phyloP scores from a whole-genome alignment of 2,888 invertebrate genomes.

The Tenthredo scrophulariae region DNA sequence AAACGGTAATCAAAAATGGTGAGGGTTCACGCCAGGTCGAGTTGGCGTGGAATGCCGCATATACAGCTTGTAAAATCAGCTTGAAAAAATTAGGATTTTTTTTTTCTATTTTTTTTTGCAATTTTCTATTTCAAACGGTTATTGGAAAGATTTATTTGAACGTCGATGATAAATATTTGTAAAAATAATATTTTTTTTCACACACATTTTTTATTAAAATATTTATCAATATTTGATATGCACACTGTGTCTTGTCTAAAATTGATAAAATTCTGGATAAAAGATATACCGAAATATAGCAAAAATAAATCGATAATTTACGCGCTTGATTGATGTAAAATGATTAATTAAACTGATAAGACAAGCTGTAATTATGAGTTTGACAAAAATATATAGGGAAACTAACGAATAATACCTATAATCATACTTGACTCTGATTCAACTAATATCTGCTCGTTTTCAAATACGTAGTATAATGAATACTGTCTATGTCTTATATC shows the following conservation, averaged over 20 bases:
- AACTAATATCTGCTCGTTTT: neutral
- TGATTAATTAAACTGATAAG: neutral
- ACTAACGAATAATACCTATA: neutral
- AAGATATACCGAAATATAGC: no score
- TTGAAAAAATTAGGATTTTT: neutral
- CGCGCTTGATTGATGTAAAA: neutral
- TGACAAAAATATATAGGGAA: neutral
- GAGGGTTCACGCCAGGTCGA: no score
- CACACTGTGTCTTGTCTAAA: no score
- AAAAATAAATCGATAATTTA: no score
- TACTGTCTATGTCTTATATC: neutral
- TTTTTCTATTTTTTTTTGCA: neutral
- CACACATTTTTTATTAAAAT: no score
- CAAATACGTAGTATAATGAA: neutral
- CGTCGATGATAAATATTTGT: neutral
- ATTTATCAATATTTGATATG: no score
- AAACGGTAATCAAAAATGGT: no score
- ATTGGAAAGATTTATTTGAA: no score
- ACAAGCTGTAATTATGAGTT: neutral
- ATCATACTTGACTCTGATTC: neutral
- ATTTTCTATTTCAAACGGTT: neutral
- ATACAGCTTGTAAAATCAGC: neutral
- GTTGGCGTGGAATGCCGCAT: no score
- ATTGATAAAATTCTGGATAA: no score
- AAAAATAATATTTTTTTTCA: no score